These are phyloP conservation scores for Gobionotothen gibberifrons DNA, from an alignment of 2,797 vertebrate species.

Conservation along the genomic window DNA sequence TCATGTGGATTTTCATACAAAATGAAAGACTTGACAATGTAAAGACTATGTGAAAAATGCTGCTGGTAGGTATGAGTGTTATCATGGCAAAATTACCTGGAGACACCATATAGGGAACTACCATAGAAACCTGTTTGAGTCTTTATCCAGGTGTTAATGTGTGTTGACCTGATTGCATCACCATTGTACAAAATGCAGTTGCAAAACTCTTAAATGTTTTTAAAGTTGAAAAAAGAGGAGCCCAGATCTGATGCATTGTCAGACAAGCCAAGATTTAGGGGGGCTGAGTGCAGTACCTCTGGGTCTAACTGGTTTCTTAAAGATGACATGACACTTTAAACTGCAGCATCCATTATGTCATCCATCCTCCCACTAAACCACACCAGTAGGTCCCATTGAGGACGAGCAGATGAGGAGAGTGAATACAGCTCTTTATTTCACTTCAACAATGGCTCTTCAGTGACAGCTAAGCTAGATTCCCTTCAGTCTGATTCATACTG, in stretches of 20 bases:
- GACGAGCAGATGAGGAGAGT: conserved; percentile 68
- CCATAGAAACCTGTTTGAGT: too few relatives aligned
- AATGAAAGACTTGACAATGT: not conserved
- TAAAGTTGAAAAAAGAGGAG: too few relatives aligned
- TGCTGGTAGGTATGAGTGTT: too few relatives aligned
- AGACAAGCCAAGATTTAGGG: not conserved
- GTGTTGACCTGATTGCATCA: too few relatives aligned
- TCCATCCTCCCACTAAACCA: conserved; percentile 64
- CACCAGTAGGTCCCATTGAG: conserved; percentile 53
- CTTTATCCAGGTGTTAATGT: too few relatives aligned
- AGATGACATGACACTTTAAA: conserved; percentile 26
- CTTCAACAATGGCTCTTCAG: conserved; percentile 75
- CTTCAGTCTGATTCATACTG: conserved; percentile 71
- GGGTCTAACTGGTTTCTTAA: conserved; percentile 26
- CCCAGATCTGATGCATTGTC: not conserved
- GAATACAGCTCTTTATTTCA: conserved; percentile 76
- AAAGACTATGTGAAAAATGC: not conserved
- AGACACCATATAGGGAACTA: too few relatives aligned
- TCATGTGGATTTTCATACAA: not conserved
- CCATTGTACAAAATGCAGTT: too few relatives aligned
- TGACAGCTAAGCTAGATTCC: conserved; percentile 71
- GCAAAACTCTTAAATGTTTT: too few relatives aligned
- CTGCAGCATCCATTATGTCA: conserved; percentile 41
- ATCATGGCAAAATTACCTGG: too few relatives aligned
- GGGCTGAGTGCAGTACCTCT: not conserved